Base-by-base conservation (phyloP, 2,888 invertebrate genomes). In the Troides helena region DNA sequence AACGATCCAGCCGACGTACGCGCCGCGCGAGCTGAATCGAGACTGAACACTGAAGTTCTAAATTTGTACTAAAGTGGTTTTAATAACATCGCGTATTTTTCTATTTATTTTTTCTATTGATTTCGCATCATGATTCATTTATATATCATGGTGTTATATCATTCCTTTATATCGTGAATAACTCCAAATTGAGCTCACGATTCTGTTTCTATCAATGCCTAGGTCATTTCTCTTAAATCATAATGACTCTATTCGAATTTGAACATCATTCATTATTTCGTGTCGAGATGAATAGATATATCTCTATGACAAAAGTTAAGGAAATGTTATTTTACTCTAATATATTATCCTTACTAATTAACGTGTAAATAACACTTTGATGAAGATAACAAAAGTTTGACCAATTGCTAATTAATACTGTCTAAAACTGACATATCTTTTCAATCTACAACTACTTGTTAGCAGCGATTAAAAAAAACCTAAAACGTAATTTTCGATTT, bases 1-100 rank as follows among this genome's bases (percentile, higher is more conserved):
- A 75, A 78, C 80, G 79, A 77, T 77, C 76, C 78, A 77, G 80
- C 72, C 82, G 80, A 80, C 88, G 90, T 88, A 81, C 85, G 85
- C 89, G 89, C 85, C 81, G 75, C 83, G 81, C 83, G 79, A 76
- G 74, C 72, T 74, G 75, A 74, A 83, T 82, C 86, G 81, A 84
- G 87, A 92, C 92, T 92, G 92, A 84, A 86, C 46, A 46, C 46
- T 46, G 46, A 84, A 76, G 82, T 83, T 88, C 90, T 91, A 92
- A 88, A 88, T 90, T 90, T 86, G 88, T 88, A 86, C 85, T 86
- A 85, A 87, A 89, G 89, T 88, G 89, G 85, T 82, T 86, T 88
- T 90, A 89, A 88, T 88, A 90, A 89, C 87, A 89, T 87, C 83
- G 85, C 86, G 84, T 88, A 89, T 90, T 92, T 89, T 85, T 87